Evolutionary conservation across 1,140 invertebrate species (phyloP).

Genomic region (Chrysopa pallens): DNA sequence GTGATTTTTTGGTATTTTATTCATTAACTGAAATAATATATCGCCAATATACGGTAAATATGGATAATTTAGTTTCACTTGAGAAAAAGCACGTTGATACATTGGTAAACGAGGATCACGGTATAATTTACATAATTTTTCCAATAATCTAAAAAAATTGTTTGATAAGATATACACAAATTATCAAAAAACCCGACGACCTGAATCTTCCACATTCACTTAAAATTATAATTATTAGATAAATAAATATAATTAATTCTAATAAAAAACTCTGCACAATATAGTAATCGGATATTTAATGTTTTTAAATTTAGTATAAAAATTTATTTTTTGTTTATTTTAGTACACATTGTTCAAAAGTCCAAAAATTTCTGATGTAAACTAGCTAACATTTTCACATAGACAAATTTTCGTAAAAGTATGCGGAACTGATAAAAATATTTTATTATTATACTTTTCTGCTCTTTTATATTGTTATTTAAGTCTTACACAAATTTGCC

Average conservation of each 20-base stretch:
- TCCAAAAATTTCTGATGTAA: neutral
- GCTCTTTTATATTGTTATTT: too few relatives aligned
- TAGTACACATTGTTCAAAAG: neutral
- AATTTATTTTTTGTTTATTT: neutral
- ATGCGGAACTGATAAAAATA: too few relatives aligned
- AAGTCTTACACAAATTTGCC: too few relatives aligned
- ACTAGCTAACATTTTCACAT: neutral
- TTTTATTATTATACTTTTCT: too few relatives aligned
- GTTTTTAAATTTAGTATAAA: neutral
- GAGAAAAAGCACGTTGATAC: conserved; percentile 22
- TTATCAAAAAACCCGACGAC: too few relatives aligned
- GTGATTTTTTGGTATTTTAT: conserved; percentile 9
- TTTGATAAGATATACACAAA: too few relatives aligned
- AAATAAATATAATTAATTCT: too few relatives aligned
- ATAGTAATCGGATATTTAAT: neutral
- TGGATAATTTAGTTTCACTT: conserved; percentile 16
- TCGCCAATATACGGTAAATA: conserved; percentile 28
- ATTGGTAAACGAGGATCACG: conserved; percentile 16
- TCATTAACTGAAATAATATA: conserved; percentile 22
- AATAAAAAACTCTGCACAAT: conserved; percentile 1
- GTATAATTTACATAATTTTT: conserved; percentile 26
- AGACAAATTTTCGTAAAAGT: too few relatives aligned
- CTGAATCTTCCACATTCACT: too few relatives aligned
- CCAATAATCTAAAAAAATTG: conserved; percentile 16
- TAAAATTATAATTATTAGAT: too few relatives aligned